Evolutionary conservation across 2,113 vertebrate genomes (phyloP), one percentile per base, ranked within the genome.

Genomic region (Acrocephalus kingi): DNA sequence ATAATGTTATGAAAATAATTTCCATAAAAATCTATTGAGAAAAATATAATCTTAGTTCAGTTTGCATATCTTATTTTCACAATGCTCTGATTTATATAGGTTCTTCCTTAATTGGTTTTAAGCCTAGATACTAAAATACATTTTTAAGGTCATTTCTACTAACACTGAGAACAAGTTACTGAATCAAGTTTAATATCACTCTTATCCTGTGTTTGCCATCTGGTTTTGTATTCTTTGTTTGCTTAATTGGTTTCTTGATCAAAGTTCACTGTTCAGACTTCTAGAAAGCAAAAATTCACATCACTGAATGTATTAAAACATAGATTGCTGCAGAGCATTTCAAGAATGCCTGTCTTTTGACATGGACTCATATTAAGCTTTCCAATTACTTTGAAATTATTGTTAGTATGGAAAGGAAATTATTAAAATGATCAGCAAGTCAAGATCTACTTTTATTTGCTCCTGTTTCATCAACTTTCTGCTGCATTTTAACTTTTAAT

Each of bases 121-220:
- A 89, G 68, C 56, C 67, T 51, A 87, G 30, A 66, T 69, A 75
- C 24, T 49, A 75, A 95, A 97, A 93, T 79, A 93, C 5, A 68
- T 91, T 91, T 84, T 94, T 95, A 97, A 97, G n/a, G 93, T 97
- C 56, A 90, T 89, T 95, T 94, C 64, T 81, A 30, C 78, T 56
- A 68, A 74, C 12, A 23, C 15, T 61, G 66, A 85, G 74, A 79
- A 86, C 31, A 62, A 78, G 17, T 56, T 66, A 66, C 72, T 66
- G 58, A 95, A 90, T 81, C 71, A 64, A 80, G 51, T 81, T 92
- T 81, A 79, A 61, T 93, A 94, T 73, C 31, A 37, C 16, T 82
- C 64, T 71, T 45, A 22, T 68, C 19, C 33, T 27, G 20, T 56
- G 23, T 85, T 52, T 76, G 41, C 89, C 88, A 83, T 92, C 87